Evolutionary conservation across 2,113 vertebrate genomes (phyloP).

Genomic region (Channa maculata): DNA sequence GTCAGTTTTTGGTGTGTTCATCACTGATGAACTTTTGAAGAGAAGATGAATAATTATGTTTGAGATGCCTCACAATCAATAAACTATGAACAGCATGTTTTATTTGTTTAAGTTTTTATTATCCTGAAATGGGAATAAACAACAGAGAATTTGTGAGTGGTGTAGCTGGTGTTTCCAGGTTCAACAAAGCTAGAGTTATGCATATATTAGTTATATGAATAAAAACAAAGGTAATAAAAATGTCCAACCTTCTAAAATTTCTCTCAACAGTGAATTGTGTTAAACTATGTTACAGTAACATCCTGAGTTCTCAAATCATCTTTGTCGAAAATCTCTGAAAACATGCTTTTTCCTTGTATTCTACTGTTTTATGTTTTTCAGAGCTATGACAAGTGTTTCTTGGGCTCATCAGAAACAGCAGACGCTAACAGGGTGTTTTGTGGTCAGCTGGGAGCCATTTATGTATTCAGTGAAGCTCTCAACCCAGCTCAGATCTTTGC

Average conservation of each 20-base stretch:
- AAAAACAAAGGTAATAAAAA: not conserved
- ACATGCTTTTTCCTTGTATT: not conserved
- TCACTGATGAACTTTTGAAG: not conserved
- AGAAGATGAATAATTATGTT: not conserved
- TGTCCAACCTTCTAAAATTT: not conserved
- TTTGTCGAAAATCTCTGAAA: not conserved
- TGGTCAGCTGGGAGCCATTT: slow-evolving; percentile 97
- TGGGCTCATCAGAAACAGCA: slow-evolving; percentile 98
- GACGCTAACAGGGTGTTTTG: slow-evolving; percentile 98
- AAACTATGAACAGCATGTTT: not conserved
- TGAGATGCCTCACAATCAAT: not conserved
- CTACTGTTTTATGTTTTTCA: slow-evolving; percentile 47
- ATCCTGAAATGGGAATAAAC: too few relatives aligned
- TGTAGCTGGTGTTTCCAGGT: too few relatives aligned
- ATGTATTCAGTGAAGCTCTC: slow-evolving; percentile 98
- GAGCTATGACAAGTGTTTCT: slow-evolving; percentile 99
- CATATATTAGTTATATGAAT: too few relatives aligned
- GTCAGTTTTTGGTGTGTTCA: not conserved
- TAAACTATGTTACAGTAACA: not conserved
- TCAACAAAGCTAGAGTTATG: not conserved
- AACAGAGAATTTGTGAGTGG: too few relatives aligned
- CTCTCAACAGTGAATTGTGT: not conserved
- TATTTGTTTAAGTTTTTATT: too few relatives aligned
- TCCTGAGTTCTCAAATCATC: not conserved
- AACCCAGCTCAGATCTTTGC: slow-evolving; percentile 99